A percentile compares a stretch with the other conserved stretches of the same genome.
Conservation (phyloP, 2,113 vertebrate genomes). For the Platysternon megacephalum region DNA sequence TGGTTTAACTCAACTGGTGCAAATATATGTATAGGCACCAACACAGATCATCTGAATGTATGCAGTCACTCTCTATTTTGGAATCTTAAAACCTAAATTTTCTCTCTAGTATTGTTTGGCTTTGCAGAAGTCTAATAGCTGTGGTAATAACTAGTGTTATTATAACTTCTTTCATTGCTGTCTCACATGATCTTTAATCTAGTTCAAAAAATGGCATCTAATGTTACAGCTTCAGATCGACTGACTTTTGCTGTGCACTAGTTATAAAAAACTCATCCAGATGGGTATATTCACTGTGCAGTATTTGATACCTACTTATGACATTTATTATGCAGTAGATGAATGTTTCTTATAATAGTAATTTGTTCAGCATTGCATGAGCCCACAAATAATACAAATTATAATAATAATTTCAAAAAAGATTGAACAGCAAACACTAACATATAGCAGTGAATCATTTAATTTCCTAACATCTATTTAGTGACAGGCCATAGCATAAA, state of each 20-base stretch:
- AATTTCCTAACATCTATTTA: not conserved
- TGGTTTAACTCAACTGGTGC: no score
- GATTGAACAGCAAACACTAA: not conserved
- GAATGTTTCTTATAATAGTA: not conserved
- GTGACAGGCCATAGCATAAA: not conserved
- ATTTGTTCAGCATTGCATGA: not conserved
- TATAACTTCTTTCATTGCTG: not conserved
- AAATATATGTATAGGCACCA: not conserved
- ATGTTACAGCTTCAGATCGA: not conserved
- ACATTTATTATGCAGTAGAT: not conserved
- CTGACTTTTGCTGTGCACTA: not conserved
- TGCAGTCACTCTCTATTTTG: not conserved
- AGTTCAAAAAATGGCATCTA: not conserved
- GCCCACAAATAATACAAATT: slow-evolving; percentile 6
- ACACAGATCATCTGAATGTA: not conserved
- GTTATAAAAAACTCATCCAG: not conserved
- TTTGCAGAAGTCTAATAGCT: not conserved
- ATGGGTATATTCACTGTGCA: not conserved
- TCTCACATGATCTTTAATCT: not conserved
- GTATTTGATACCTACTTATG: not conserved
- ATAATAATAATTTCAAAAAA: slow-evolving; percentile 30
- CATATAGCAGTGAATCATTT: slow-evolving; percentile 16
- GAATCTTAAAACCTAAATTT: not conserved
- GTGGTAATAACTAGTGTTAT: not conserved
- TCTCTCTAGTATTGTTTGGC: not conserved